phyloP scores from a whole-genome alignment of 2,797 vertebrate genomes.

The Acrossocheilus fasciatus region DNA sequence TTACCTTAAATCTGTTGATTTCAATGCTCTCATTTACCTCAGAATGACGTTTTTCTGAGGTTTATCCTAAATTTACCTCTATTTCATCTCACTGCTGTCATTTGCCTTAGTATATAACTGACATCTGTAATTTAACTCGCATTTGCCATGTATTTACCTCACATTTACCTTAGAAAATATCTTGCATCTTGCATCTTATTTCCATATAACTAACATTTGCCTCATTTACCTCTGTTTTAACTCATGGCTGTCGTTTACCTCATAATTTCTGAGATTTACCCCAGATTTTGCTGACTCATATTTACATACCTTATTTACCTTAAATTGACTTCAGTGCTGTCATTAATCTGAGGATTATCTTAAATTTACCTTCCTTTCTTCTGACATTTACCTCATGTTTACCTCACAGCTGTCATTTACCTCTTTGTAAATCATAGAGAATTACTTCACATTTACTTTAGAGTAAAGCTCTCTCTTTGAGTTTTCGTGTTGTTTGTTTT shows the following conservation, averaged over 20 bases:
- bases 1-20: not conserved
- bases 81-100: not conserved
- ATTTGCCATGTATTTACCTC: not conserved
- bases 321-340: not conserved
- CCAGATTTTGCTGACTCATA: not conserved
- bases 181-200: not conserved
- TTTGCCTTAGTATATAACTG: not conserved
- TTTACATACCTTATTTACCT: not conserved
- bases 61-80: not conserved
- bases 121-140: not conserved
- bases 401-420: not conserved
- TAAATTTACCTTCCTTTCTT: not conserved
- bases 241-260: not conserved
- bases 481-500: not conserved
- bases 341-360: not conserved
- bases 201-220: not conserved
- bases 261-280: not conserved
- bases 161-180: not conserved
- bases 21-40: not conserved
- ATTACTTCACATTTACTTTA: not conserved
- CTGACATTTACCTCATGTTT: conserved; percentile 3
- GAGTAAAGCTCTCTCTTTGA: not conserved
- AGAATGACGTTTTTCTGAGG: not conserved
- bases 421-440: not conserved
- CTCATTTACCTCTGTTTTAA: not conserved